These are phyloP conservation scores for Siphlonurus alternatus DNA, from an alignment of 2,888 invertebrate species.

Conservation along the genomic window DNA sequence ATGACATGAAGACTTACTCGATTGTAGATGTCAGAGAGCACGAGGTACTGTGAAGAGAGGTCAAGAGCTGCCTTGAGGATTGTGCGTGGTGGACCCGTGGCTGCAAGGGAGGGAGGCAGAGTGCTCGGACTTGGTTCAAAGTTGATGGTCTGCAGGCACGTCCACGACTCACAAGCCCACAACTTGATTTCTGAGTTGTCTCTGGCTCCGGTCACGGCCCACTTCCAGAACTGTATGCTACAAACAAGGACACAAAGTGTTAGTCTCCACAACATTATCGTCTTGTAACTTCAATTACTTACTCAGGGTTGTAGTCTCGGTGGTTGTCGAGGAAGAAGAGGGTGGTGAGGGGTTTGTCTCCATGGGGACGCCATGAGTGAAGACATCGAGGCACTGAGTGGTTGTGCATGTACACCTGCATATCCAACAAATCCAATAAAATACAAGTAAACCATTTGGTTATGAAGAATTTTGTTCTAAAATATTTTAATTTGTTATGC, in stretches of 20 bases:
- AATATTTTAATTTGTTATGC: too few species aligned
- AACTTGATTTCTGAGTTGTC: conserved; percentile 79
- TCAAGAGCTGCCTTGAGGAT: conserved; percentile 68
- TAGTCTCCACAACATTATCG: conserved; percentile 3
- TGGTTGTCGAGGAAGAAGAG: conserved; percentile 91
- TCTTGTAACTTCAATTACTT: too few species aligned
- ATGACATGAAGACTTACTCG: conserved; percentile 30
- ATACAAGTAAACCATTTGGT: neutral
- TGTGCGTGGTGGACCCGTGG: conserved; percentile 18
- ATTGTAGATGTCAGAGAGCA: conserved; percentile 75
- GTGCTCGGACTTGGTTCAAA: conserved; percentile 33
- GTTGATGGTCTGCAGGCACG: conserved; percentile 72
- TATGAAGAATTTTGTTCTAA: neutral
- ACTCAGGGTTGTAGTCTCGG: conserved; percentile 60
- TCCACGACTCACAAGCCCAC: conserved; percentile 93
- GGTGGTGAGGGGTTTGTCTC: conserved; percentile 67
- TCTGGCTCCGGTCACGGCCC: conserved; percentile 78
- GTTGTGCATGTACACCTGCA: conserved; percentile 47
- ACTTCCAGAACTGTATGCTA: conserved; percentile 82
- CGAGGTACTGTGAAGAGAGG: conserved; percentile 65
- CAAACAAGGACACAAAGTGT: conserved; percentile 16
- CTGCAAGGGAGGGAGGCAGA: neutral
- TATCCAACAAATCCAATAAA: conserved; percentile 6
- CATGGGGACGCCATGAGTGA: conserved; percentile 88
- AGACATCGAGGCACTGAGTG: conserved; percentile 56